Conservation (phyloP, 2,888 invertebrate species). For the Macrosoma leucophasiata region DNA sequence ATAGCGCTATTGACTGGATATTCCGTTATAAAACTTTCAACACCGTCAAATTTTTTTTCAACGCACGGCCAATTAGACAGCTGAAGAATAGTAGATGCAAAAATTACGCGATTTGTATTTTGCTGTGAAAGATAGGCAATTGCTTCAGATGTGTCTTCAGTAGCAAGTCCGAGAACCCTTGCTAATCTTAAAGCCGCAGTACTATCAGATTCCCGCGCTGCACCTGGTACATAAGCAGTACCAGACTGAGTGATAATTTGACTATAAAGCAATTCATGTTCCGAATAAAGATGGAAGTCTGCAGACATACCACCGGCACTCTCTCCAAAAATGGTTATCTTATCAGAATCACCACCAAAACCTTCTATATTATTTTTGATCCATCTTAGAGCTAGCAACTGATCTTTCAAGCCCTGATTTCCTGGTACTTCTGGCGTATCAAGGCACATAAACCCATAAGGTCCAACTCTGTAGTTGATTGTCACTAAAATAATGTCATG, state of each 20-base stretch:
- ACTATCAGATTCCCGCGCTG: slow-evolving; percentile 32
- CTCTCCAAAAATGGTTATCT: slow-evolving; percentile 47
- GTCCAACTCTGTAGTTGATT: slow-evolving; percentile 49
- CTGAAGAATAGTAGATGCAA: slow-evolving; percentile 24
- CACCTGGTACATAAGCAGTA: slow-evolving; percentile 30
- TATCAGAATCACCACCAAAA: slow-evolving; percentile 43
- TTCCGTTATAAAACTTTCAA: slow-evolving; percentile 31
- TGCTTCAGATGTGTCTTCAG: slow-evolving; percentile 30
- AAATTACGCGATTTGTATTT: slow-evolving; percentile 30
- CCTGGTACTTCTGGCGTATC: slow-evolving; percentile 44
- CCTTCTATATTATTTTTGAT: slow-evolving; percentile 40
- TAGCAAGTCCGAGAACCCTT: slow-evolving; percentile 32
- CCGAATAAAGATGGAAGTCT: slow-evolving; percentile 41
- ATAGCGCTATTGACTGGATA: slow-evolving; percentile 25
- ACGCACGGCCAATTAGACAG: slow-evolving; percentile 33
- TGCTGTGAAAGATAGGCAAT: slow-evolving; percentile 32
- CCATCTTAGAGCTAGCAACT: slow-evolving; percentile 42
- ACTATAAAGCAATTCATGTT: slow-evolving; percentile 37
- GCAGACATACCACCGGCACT: slow-evolving; percentile 47
- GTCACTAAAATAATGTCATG: slow-evolving; percentile 40
- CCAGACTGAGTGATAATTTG: slow-evolving; percentile 48
- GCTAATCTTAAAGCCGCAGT: slow-evolving; percentile 38
- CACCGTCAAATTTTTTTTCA: slow-evolving; percentile 33
- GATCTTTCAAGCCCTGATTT: slow-evolving; percentile 55
- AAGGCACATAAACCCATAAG: slow-evolving; percentile 54